Evolutionary conservation across 2,888 invertebrate genomes (phyloP), one percentile per base, ranked within the genome.

Genomic region (Drosophila cracens): DNA sequence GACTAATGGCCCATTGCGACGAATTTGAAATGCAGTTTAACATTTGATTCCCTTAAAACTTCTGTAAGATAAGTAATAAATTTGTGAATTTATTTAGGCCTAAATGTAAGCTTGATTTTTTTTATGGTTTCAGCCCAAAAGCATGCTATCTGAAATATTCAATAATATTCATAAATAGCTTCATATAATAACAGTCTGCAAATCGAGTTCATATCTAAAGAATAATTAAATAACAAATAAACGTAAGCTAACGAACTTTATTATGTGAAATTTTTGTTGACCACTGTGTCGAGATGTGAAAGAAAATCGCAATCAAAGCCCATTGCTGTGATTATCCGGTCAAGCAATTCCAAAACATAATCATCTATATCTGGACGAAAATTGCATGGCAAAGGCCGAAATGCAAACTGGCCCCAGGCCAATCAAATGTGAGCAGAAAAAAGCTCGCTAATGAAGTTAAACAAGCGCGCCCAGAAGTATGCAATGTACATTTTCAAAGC

Each of bases 291-390:
- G 16, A 27, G 58, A 11, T 49, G 25, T 34, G 3, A 27, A 53
- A 48, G 56, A 38, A 62, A 74, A 53, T 60, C 53, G 31, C 70
- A 74, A 76, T 68, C 81, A 74, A 53, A 68, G 58, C 67, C 67
- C 61, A 67, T 65, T 38, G 59, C 56, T 64, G 82, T 91, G 87
- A 90, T 91, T 91, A 90, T 91, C 89, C 91, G 91, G 91, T 86
- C 91, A 91, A 80, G 74, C 78, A 73, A 68, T 76, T 74, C 59
- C 36, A n/a, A 27, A 57, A 61, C 60, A 72, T 66, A 53, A 79
- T 66, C 34, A 46, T 4, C 25, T 46, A 25, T 48, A 65, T 60
- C 53, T 66, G 52, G 43, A 67, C 40, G 18, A 69, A 74, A 79
- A 79, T 73, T 79, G 73, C 79, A 76, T 59, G 51, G 61, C 65